Conservation (phyloP, 2,888 invertebrate genomes). For the Drosophila birchii region DNA sequence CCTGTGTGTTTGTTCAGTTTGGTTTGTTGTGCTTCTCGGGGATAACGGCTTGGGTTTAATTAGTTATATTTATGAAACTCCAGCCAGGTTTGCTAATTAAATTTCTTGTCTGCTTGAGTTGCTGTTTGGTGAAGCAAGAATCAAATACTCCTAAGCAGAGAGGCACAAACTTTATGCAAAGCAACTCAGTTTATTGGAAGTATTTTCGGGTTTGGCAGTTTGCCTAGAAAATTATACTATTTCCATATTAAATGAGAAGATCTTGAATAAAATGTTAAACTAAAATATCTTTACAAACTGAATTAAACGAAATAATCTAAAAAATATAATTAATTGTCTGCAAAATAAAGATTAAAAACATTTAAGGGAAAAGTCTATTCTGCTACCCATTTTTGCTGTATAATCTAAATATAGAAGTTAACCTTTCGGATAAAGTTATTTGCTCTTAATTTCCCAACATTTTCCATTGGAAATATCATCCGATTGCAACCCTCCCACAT, state of each 20-base stretch:
- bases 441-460: slow-evolving; percentile 11
- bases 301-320: too few species aligned
- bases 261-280: too few species aligned
- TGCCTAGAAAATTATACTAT: background rate
- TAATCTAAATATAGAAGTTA: background rate
- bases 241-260: background rate
- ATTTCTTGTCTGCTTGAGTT: slow-evolving; percentile 1
- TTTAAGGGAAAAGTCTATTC: too few species aligned
- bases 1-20: slow-evolving; percentile 6
- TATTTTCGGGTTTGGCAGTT: background rate
- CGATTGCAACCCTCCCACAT: slow-evolving; percentile 19
- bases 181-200: background rate
- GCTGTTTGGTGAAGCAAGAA: background rate
- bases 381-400: background rate
- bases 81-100: background rate
- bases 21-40: slow-evolving; percentile 1
- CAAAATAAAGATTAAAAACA: too few species aligned
- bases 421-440: slow-evolving; percentile 14
- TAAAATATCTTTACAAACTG: too few species aligned
- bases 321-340: too few species aligned
- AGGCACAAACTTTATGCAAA: background rate
- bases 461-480: background rate
- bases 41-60: slow-evolving; percentile 6
- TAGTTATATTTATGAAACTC: slow-evolving; percentile 16
- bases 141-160: background rate